Percentiles rank a stretch among this genome's conserved stretches.
These are phyloP conservation scores for Nephrotoma appendiculata DNA, from an alignment of 2,888 invertebrate genomes.

Conservation along the genomic window DNA sequence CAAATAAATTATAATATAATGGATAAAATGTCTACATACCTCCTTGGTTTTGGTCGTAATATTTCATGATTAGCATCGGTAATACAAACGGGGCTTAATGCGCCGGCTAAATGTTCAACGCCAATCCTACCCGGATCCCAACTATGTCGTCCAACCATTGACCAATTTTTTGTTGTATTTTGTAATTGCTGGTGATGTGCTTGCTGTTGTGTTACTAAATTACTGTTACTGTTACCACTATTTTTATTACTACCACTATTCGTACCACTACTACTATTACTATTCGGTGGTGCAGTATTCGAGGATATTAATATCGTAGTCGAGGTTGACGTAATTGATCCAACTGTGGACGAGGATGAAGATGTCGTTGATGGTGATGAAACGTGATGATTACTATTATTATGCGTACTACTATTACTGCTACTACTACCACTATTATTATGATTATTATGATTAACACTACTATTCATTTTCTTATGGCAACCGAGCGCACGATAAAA, in stretches of 20 bases:
- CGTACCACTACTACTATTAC: not conserved
- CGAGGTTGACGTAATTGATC: not conserved
- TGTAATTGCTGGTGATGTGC: not conserved
- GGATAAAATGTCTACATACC: slow-evolving; percentile 36
- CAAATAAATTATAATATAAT: not conserved
- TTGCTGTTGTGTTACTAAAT: not conserved
- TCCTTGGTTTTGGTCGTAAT: slow-evolving; percentile 69
- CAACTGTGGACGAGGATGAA: not conserved
- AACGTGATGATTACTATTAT: not conserved
- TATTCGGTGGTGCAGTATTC: not conserved
- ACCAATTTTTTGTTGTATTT: slow-evolving; percentile 6
- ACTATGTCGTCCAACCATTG: slow-evolving; percentile 28
- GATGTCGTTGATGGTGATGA: not conserved
- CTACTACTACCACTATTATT: not conserved
- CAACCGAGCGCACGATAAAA: not conserved
- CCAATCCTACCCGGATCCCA: slow-evolving; percentile 34
- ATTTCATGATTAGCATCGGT: slow-evolving; percentile 71
- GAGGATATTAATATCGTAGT: not conserved
- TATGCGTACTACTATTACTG: not conserved
- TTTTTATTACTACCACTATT: not conserved
- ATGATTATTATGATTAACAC: not conserved
- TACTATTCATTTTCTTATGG: not conserved
- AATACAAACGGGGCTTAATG: slow-evolving; percentile 48
- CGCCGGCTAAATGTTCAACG: slow-evolving; percentile 44
- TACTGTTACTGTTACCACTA: not conserved